phyloP scores from a whole-genome alignment of 2,113 vertebrate genomes.

The Tyrannus savana region DNA sequence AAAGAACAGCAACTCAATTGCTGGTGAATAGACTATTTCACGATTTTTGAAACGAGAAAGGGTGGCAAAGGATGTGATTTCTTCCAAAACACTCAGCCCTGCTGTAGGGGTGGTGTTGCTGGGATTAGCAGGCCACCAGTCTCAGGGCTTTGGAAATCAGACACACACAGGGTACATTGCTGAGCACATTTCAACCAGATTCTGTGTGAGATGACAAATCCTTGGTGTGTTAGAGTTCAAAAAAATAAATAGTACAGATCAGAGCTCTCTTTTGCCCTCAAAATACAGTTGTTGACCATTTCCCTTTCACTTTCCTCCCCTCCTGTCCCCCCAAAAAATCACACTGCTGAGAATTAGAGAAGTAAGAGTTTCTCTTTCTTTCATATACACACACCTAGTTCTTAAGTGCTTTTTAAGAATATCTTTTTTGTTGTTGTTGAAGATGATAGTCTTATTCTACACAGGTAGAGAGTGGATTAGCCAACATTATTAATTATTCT shows the following conservation, averaged over 20 bases:
- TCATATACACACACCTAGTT: neutral
- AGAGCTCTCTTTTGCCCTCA: neutral
- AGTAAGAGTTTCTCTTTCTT: neutral
- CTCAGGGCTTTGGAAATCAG: neutral
- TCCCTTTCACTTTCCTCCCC: neutral
- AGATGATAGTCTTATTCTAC: neutral
- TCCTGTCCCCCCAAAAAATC: fast-evolving
- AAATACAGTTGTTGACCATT: neutral
- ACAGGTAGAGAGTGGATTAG: neutral
- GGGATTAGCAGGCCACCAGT: neutral
- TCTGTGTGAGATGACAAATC: neutral
- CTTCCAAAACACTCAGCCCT: neutral
- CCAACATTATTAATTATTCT: neutral
- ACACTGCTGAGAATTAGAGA: neutral
- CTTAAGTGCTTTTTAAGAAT: neutral
- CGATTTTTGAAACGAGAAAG: neutral
- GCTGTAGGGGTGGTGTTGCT: neutral
- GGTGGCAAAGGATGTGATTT: neutral
- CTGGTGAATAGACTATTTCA: neutral
- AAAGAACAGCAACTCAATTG: neutral
- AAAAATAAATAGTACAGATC: neutral
- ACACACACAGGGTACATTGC: neutral
- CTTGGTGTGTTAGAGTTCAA: too few relatives aligned
- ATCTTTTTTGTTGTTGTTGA: neutral
- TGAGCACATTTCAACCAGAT: neutral